Evolutionary conservation across 2,797 vertebrate genomes (phyloP), one percentile per base, ranked within the genome.

Genomic region (Pseudomugil tenellus): DNA sequence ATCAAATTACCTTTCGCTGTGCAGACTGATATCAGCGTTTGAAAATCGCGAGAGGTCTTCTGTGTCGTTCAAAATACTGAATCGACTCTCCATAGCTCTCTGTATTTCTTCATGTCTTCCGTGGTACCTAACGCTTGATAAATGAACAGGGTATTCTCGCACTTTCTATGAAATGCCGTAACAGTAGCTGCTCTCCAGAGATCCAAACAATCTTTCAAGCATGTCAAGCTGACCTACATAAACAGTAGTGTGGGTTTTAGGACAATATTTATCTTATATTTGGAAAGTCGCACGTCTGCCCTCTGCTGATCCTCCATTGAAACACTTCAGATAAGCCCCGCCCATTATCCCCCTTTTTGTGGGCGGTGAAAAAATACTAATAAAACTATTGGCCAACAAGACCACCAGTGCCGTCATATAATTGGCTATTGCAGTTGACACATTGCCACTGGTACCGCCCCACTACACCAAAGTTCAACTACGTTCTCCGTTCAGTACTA

Each of bases 41-140:
- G 85, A 77, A 51, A 88, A 78, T 3, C 88, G 84, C 70, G 76
- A 87, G 26, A 93, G 72, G 35, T 93, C 90, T 54, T 89, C 91
- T 35, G 79, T 83, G 76, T 91, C 89, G 73, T 88, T 92, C 79
- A 93, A 83, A 88, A 83, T 89, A 80, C 80, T 89, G 70, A 90
- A 90, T 87, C 87, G 67, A 76, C 87, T 90, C 87, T 93, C 93
- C 93, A 94, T 94, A 63, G 77, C 83, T 79, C 76, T 79, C 55
- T 58, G 71, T 64, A 10, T 81, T 76, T 86, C 91, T 80, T 94
- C 93, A 94, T 93, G 82, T 89, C 92, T 91, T 60, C 63, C 60
- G 11, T 4, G 63, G 69, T 66, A 69, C 25, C 51, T 48, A 23
- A 46, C 73, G 56, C 59, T 61, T 52, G 39, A 28, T 56, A 7